phyloP scores from a whole-genome alignment of 2,113 vertebrate genomes.

The Pseudopodoces humilis region DNA sequence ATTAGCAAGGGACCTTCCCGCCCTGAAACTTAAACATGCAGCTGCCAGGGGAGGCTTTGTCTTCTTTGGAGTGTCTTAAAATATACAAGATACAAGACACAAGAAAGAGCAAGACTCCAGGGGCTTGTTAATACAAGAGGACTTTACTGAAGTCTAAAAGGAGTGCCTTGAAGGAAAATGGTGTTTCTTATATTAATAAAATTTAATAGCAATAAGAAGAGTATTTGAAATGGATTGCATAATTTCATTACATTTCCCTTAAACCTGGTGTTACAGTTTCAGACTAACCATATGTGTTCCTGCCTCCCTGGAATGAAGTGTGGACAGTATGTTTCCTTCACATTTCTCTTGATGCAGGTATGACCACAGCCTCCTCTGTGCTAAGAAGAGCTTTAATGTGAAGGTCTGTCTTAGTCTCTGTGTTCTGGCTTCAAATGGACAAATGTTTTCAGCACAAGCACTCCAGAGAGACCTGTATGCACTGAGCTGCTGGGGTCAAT shows the following conservation, averaged over 20 bases:
- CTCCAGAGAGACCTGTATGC: neutral
- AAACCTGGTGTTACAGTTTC: neutral
- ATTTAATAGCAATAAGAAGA: neutral
- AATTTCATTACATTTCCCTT: neutral
- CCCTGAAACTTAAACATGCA: neutral
- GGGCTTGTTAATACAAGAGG: neutral
- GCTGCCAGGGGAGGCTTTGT: neutral
- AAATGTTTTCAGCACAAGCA: neutral
- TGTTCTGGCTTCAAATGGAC: neutral
- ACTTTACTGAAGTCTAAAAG: neutral
- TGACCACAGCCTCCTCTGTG: neutral
- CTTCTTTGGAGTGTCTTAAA: neutral
- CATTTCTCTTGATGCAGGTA: neutral
- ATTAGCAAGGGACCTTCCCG: neutral
- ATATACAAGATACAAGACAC: neutral
- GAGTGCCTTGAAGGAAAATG: neutral
- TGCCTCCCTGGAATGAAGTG: neutral
- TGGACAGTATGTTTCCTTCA: neutral
- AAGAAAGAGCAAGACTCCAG: neutral
- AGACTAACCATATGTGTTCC: fast-evolving
- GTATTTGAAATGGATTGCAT: neutral
- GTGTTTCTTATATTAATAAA: neutral
- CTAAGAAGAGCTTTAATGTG: fast-evolving
- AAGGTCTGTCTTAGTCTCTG: neutral
- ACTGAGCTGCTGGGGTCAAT: neutral